Percentiles rank a stretch among this genome's conserved stretches.
These are phyloP conservation scores for Zaprionus bogoriensis DNA, from an alignment of 2,888 invertebrate species.

Conservation along the genomic window DNA sequence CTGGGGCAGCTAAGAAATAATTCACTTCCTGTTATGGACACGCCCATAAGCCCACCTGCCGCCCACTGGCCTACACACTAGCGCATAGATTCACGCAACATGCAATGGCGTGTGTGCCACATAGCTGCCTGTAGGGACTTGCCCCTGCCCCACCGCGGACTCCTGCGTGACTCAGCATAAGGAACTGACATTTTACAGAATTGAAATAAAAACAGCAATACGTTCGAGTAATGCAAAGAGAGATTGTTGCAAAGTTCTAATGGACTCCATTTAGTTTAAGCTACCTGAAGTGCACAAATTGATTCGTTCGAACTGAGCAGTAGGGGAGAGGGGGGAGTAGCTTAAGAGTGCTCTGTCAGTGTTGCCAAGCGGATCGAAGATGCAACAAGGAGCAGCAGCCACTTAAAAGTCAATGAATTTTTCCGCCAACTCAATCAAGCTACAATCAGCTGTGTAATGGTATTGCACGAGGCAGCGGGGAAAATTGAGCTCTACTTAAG, in stretches of 20 bases:
- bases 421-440: no score
- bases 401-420: no score
- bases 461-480: no score
- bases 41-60: neutral
- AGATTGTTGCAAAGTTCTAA: neutral
- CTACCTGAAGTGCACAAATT: neutral
- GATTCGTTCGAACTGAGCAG: neutral
- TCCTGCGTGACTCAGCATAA: slow-evolving; percentile 1
- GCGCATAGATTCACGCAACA: neutral
- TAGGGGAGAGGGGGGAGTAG: neutral
- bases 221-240: neutral
- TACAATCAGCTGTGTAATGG: no score
- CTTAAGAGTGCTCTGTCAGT: no score
- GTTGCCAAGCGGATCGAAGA: no score
- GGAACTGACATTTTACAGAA: slow-evolving; percentile 4
- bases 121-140: neutral
- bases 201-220: neutral
- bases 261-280: neutral
- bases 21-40: neutral
- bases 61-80: neutral
- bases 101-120: slow-evolving; percentile 20
- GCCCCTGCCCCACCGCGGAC: neutral
- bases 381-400: no score
- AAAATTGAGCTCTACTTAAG: no score
- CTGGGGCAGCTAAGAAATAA: neutral